Evolutionary conservation across 2,888 invertebrate genomes (phyloP).

Genomic region (Sturmia bella): DNA sequence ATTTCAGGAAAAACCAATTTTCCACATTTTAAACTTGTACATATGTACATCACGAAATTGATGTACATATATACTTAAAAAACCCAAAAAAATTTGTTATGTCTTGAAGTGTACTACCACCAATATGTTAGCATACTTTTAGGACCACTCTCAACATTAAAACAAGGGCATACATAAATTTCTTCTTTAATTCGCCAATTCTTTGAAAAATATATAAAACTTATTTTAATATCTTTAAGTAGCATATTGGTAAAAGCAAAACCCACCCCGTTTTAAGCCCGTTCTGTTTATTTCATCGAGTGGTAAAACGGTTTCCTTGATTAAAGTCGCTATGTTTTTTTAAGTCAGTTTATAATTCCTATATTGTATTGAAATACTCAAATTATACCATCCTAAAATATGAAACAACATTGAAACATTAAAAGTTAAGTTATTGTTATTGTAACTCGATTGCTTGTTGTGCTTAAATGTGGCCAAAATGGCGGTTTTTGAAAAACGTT

Average conservation of each 20-base stretch:
- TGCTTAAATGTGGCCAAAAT: slow-evolving; percentile 16
- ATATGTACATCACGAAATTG: too few relatives aligned
- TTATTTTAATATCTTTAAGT: slow-evolving; percentile 7
- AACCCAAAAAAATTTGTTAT: too few relatives aligned
- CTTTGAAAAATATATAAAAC: too few relatives aligned
- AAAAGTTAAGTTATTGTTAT: slow-evolving; percentile 64
- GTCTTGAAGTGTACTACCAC: too few relatives aligned
- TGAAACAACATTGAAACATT: slow-evolving; percentile 42
- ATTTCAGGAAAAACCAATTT: too few relatives aligned
- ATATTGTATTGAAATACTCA: slow-evolving; percentile 43
- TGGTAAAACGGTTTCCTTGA: not conserved
- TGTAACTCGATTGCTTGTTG: slow-evolving; percentile 12
- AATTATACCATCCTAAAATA: slow-evolving; percentile 14
- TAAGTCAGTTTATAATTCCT: slow-evolving; percentile 43
- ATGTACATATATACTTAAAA: too few relatives aligned
- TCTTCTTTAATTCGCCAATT: too few relatives aligned
- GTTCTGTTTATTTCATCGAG: not conserved
- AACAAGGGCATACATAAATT: too few relatives aligned
- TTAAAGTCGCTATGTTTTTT: not conserved
- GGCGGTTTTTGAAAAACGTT: slow-evolving; percentile 11
- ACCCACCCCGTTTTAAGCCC: slow-evolving; percentile 26
- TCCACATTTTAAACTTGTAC: too few relatives aligned
- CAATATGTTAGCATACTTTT: too few relatives aligned
- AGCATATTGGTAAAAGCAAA: slow-evolving; percentile 4
- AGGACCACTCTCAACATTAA: too few relatives aligned